phyloP scores from a whole-genome alignment of 2,113 vertebrate genomes.

The Nesoenas mayeri region DNA sequence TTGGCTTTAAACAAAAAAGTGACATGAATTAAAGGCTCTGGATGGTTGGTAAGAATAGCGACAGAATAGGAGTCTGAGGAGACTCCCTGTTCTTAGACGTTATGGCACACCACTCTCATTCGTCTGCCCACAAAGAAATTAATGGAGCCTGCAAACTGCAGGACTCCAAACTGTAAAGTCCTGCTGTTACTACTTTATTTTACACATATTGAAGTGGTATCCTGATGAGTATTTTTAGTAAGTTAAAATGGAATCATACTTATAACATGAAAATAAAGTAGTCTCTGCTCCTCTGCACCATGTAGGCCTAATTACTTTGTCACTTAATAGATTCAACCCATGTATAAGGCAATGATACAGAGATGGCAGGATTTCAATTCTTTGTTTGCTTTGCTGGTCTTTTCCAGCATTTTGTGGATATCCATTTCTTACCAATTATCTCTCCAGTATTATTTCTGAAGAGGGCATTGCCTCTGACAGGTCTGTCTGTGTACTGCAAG shows the following conservation, averaged over 20 bases:
- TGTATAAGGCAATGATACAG: not conserved
- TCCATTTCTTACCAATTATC: constrained; percentile 1
- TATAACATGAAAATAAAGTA: not conserved
- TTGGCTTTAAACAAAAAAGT: not conserved
- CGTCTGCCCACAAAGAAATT: not conserved
- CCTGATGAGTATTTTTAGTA: not conserved
- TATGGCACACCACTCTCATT: not conserved
- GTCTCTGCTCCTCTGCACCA: not conserved
- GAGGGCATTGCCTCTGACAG: not conserved
- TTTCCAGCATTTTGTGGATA: not conserved
- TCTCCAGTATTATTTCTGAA: not conserved
- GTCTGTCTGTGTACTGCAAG: not conserved
- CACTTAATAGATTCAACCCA: not conserved
- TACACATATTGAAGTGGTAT: not conserved
- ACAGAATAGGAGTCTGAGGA: not conserved
- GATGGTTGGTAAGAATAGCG: not conserved
- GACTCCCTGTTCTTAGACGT: not conserved
- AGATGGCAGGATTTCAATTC: not conserved
- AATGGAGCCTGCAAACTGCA: not conserved
- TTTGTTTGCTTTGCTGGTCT: not conserved
- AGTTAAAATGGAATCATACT: not conserved
- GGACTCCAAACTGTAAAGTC: not conserved
- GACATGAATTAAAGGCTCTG: not conserved
- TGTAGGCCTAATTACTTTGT: not conserved
- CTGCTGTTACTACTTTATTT: not conserved